phyloP scores from a whole-genome alignment of 2,888 invertebrate genomes.

The Aromia moschata region DNA sequence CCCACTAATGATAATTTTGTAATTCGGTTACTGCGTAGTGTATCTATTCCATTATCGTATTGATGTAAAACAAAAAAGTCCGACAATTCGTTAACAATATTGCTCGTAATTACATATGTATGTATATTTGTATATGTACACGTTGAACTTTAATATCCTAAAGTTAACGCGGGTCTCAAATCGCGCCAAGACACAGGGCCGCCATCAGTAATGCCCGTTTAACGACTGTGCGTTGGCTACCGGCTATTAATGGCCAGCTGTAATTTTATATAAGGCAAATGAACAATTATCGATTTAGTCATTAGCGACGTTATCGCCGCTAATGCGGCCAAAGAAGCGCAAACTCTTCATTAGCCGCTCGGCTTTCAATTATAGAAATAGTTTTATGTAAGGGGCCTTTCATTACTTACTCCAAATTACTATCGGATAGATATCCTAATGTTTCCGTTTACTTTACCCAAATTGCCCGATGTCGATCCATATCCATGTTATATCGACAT shows the following conservation, averaged over 20 bases:
- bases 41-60: no score
- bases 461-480: slow-evolving; percentile 30
- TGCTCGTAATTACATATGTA: no score
- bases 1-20: no score
- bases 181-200: slow-evolving; percentile 39
- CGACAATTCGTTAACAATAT: no score
- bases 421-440: slow-evolving; percentile 31
- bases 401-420: slow-evolving; percentile 52
- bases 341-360: slow-evolving; percentile 59
- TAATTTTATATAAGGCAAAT: slow-evolving; percentile 60
- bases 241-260: slow-evolving; percentile 55
- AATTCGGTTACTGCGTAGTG: no score
- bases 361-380: slow-evolving; percentile 57
- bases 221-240: slow-evolving; percentile 45
- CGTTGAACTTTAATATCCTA: not conserved
- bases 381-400: slow-evolving; percentile 51
- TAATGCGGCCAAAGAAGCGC: slow-evolving; percentile 56
- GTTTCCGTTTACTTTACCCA: slow-evolving; percentile 37
- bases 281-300: slow-evolving; percentile 63
- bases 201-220: slow-evolving; percentile 50
- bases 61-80: no score
- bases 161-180: slow-evolving; percentile 22
- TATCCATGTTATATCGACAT: slow-evolving; percentile 8
- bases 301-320: slow-evolving; percentile 60
- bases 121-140: not conserved